Conservation (phyloP, 2,888 invertebrate species). For the Sphaerophoria rueppellii region DNA sequence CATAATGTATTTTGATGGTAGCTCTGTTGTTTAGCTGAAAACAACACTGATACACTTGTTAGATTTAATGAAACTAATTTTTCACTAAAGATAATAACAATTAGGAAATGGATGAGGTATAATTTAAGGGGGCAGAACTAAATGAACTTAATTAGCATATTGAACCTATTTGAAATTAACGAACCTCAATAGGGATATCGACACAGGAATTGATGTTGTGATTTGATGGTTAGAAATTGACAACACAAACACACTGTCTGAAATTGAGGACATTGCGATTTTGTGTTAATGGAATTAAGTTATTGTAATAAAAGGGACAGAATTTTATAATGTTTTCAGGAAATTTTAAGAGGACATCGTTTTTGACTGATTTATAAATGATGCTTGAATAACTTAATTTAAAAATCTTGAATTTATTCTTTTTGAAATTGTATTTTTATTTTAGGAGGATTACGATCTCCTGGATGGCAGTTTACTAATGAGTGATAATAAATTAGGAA, state of each 20-base stretch:
- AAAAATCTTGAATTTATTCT: neutral
- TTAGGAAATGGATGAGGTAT: slow-evolving; percentile 23
- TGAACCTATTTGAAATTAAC: slow-evolving; percentile 2
- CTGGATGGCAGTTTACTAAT: slow-evolving; percentile 79
- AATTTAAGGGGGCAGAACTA: neutral
- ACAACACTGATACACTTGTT: slow-evolving; percentile 2
- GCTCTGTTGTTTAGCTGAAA: neutral
- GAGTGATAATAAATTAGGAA: slow-evolving; percentile 82
- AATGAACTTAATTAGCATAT: slow-evolving; percentile 15
- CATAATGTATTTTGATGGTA: neutral
- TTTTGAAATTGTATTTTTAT: slow-evolving; percentile 67
- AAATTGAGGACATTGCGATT: neutral
- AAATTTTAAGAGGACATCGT: too few species aligned
- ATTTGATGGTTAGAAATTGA: neutral
- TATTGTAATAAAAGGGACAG: too few species aligned
- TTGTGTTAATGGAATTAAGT: neutral
- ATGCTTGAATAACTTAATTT: too few species aligned
- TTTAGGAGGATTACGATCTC: slow-evolving; percentile 81
- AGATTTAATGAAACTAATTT: slow-evolving; percentile 43
- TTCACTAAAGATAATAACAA: slow-evolving; percentile 31
- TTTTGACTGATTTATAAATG: too few species aligned
- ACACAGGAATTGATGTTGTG: neutral
- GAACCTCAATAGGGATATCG: neutral
- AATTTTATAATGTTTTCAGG: too few species aligned
- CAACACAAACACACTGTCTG: neutral